Percentiles rank a stretch among this genome's conserved stretches.
Evolutionary conservation across 1,140 invertebrate genomes (phyloP).

Genomic region (Brachionus koreanus): DNA sequence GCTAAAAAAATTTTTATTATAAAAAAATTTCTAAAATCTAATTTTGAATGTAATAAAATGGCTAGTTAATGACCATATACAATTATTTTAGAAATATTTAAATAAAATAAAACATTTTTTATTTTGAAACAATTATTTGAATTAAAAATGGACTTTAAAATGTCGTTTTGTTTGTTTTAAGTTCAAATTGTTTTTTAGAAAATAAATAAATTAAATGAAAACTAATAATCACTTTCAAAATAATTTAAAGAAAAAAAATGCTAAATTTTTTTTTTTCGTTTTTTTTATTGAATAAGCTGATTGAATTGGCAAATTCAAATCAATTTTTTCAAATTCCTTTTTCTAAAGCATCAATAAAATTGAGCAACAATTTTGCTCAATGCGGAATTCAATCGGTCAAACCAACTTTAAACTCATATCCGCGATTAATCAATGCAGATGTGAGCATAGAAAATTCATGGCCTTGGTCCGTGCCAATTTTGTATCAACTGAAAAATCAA

Average conservation of each 20-base stretch:
- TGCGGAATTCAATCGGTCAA: background rate
- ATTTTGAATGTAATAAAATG: too few relatives aligned
- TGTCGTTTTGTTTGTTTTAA: background rate
- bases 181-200: background rate
- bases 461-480: background rate
- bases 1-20: too few relatives aligned
- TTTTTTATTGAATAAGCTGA: background rate
- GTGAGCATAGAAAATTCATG: background rate
- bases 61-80: too few relatives aligned
- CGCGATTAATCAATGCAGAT: background rate
- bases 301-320: background rate
- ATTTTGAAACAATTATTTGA: too few relatives aligned
- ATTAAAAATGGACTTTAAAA: constrained; percentile 2
- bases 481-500: background rate
- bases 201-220: background rate
- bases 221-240: too few relatives aligned
- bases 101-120: too few relatives aligned
- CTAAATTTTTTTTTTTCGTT: too few relatives aligned
- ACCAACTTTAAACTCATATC: background rate
- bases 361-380: background rate
- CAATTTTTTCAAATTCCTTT: background rate
- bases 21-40: too few relatives aligned
- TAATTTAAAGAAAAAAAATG: too few relatives aligned
- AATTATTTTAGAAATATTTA: too few relatives aligned
- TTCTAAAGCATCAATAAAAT: background rate